phyloP scores from a whole-genome alignment of 2,113 vertebrate genomes.

The Arenaria interpres region DNA sequence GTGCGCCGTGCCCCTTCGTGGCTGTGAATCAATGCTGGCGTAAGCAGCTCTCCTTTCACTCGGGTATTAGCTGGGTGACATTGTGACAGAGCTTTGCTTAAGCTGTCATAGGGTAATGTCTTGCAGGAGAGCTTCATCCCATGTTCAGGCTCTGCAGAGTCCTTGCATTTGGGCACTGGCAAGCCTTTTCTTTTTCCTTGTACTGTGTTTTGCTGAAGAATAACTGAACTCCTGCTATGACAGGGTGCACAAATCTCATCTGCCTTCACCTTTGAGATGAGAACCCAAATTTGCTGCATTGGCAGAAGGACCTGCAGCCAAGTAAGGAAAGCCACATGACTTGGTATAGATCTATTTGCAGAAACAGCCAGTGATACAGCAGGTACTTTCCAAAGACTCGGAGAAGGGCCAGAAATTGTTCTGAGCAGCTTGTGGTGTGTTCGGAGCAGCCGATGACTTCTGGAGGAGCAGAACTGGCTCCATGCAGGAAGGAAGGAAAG shows the following conservation, averaged over 20 bases:
- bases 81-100: neutral
- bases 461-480: neutral
- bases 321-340: neutral
- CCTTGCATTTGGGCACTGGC: neutral
- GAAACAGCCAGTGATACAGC: neutral
- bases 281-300: neutral
- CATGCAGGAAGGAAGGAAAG: neutral
- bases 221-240: neutral
- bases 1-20: neutral
- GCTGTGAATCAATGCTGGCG: accelerated
- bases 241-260: neutral
- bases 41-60: neutral
- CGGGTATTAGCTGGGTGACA: neutral
- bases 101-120: neutral
- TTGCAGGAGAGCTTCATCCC: neutral
- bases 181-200: neutral
- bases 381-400: constrained; percentile 44
- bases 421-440: neutral
- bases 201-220: neutral
- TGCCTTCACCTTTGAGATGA: neutral
- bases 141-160: neutral
- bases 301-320: neutral
- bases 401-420: neutral
- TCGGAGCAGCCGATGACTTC: neutral
- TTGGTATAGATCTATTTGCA: neutral